These are phyloP conservation scores for Meloidogyne floridensis DNA, from an alignment of 1,140 invertebrate genomes.

Conservation along the genomic window DNA sequence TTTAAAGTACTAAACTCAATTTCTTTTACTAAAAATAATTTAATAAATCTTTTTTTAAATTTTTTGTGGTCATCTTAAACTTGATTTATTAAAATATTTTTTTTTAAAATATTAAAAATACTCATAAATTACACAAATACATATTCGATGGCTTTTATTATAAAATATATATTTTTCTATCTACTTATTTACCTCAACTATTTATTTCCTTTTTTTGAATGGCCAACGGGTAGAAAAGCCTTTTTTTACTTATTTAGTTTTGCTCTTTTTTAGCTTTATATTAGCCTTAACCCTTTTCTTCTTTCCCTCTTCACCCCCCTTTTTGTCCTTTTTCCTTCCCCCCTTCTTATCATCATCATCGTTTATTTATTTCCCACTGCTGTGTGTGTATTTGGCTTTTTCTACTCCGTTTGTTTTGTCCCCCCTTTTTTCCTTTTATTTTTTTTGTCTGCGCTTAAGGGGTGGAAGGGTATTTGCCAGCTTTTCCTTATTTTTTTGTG, in stretches of 20 bases:
- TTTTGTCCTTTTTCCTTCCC: not conserved
- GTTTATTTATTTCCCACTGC: slow-evolving; percentile 1
- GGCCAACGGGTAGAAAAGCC: not conserved
- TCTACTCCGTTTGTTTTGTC: not conserved
- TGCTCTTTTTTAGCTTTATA: not conserved
- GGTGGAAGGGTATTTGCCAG: slow-evolving; percentile 1
- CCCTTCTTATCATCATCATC: not conserved
- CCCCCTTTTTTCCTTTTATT: not conserved
- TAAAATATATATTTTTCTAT: not conserved
- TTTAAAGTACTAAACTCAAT: too few relatives aligned
- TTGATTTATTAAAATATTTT: too few relatives aligned
- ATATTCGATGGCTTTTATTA: too few relatives aligned
- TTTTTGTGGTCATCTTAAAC: too few relatives aligned
- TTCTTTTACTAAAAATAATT: too few relatives aligned
- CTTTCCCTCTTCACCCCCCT: not conserved
- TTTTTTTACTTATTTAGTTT: not conserved
- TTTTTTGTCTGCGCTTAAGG: not conserved
- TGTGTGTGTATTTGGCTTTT: slow-evolving; percentile 3
- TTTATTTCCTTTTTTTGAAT: not conserved
- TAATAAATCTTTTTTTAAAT: too few relatives aligned
- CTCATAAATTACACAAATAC: too few relatives aligned
- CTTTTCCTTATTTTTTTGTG: not conserved
- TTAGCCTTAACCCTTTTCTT: not conserved
- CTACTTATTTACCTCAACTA: not conserved
- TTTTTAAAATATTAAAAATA: too few relatives aligned